These are phyloP conservation scores for Micromussa lordhowensis DNA, from an alignment of 92 coral and sea anemone species.

Conservation along the genomic window DNA sequence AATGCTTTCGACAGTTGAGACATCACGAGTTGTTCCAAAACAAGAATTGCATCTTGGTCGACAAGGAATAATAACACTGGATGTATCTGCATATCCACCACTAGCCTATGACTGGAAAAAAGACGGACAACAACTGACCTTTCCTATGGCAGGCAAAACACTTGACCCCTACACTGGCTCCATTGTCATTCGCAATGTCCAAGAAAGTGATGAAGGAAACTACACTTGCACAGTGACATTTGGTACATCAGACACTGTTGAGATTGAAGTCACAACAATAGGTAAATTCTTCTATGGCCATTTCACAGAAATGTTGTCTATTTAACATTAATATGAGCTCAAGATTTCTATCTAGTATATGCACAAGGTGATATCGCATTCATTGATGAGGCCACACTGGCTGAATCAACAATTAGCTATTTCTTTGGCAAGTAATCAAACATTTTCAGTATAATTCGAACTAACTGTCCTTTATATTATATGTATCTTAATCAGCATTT, in stretches of 20 bases:
- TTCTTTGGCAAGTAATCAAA: no score
- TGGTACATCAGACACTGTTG: background rate
- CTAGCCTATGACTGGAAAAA: conserved; percentile 51
- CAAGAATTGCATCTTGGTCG: conserved; percentile 39
- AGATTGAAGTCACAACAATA: conserved; percentile 28
- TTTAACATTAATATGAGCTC: no score
- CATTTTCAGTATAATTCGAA: no score
- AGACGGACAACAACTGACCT: conserved; percentile 25
- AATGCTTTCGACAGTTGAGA: conserved; percentile 1
- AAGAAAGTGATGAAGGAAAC: conserved; percentile 57
- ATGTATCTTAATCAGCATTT: no score
- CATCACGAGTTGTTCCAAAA: background rate
- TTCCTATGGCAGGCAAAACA: background rate
- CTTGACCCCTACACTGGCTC: conserved; percentile 45
- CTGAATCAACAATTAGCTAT: no score
- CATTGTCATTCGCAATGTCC: conserved; percentile 42
- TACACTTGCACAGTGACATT: conserved; percentile 45
- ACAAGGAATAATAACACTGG: conserved; percentile 13
- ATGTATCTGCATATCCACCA: conserved; percentile 44
- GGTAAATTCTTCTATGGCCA: conserved; percentile 21
- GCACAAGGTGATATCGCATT: no score
- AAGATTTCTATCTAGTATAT: no score
- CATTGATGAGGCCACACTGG: no score
- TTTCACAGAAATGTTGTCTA: background rate
- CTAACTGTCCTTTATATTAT: no score